Base-by-base conservation (phyloP, 37 sponge, comb jelly and placozoan species). In the Cliona cf. orientalis region DNA sequence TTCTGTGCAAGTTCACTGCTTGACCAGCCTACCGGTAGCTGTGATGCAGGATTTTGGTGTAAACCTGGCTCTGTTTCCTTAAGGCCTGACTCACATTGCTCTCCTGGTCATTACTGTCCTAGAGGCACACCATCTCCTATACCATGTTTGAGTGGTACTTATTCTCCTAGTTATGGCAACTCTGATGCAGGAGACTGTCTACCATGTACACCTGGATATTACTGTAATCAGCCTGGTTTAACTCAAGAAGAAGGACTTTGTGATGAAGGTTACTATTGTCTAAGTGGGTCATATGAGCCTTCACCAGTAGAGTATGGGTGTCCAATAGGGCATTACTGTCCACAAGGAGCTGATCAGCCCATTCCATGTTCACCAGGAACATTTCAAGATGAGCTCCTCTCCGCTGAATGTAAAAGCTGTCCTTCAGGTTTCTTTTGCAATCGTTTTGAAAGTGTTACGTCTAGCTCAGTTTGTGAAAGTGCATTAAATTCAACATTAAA, bases 61-160 rank as follows among this genome's bases (percentile, higher is more conserved):
- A 61, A 22, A 6, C 14, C 14, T 49, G 53, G 53, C 9, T 9
- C 53, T 19, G 14, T 9, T 49, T 14, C 53, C 53, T 49, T 14
- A 9, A 9, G 14, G 14, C 9, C 14, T 49, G 53, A 49, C 14
- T 49, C 53, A 49, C 63, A 11, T 25, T 61, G 63, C 26, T 6
- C 63, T 6, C 17, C 63, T 61, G 63, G 63, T 7, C 63, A 61
- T n/a, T n/a, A 61, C 22, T 61, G 63, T n/a, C 63, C 63, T 61
- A n/a, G 5, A 61, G 63, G 26, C 28, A 61, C 28, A 26, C 28
- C 22, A n/a, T 26, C 22, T 61, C 28, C 22, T 12, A 28, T 61
- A 22, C 63, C 28, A n/a, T 61, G 63, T 61, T 6, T 6, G 17
- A 6, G 25, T n/a, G 63, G 63, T n/a, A 61, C 63, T n/a, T 61